Base-by-base conservation (phyloP, 1,140 invertebrate genomes). In the Periplaneta americana region DNA sequence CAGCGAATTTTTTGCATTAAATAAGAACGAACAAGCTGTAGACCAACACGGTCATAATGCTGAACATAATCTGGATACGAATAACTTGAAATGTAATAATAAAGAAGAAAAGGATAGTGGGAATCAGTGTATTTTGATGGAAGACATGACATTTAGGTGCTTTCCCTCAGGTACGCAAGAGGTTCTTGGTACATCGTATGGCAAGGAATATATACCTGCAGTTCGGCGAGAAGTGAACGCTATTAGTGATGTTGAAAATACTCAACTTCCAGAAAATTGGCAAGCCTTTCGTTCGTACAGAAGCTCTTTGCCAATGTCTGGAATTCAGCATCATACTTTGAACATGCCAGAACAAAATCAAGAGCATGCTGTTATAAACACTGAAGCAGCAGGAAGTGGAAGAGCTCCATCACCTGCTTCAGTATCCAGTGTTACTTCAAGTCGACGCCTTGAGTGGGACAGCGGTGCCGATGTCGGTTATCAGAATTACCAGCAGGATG, bases 381-480 rank as follows among this genome's bases (percentile, higher is more conserved):
- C 35, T 28, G 76, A 78, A 36, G 22, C 76, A 34, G 34, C 17
- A 9, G 79, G 34, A n/a, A 80, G 31, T 34, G 66, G 48, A 11
- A 32, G 79, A 66, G 37, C 36, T 15, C 81, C 77, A 9, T 82
- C 81, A 34, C 81, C 81, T 32, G 32, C 81, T 31, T 82, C 81
- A n/a, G 76, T 78, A n/a, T 93, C 92, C 78, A 94, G 93, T 85
- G 85, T 92, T 1, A 90, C 91, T 5, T 94, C 93, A 3, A 90
- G 92, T 83, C 88, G 91, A 11, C 92, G 91, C 82, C 86, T 95
- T 5, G 94, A 95, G 87, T 95, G 94, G 94, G 94, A 95, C 85
- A 94, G 92, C 82, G 91, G 93, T 76, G 94, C 93, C 11, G 94
- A 95, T 88, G 93, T 95, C 57, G 94, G 94, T 9, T 95, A 95